These are phyloP conservation scores for Lacerta bilineata DNA, from an alignment of 2,797 vertebrate genomes.

Conservation along the genomic window DNA sequence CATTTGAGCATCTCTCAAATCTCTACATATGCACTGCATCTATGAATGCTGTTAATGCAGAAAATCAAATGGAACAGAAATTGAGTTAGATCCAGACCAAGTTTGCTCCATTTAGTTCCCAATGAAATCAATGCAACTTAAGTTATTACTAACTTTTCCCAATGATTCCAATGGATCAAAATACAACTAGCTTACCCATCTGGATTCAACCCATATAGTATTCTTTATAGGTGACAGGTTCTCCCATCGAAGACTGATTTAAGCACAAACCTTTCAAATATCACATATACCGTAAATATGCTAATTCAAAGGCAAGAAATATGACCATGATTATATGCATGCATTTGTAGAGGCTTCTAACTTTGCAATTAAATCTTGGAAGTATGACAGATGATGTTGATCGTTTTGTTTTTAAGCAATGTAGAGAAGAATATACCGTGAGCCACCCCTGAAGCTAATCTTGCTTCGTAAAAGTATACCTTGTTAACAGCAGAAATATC, in stretches of 20 bases:
- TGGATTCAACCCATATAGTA: not conserved
- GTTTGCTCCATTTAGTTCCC: not conserved
- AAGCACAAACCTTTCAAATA: not conserved
- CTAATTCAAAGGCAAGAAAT: conserved; percentile 27
- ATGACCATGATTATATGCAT: conserved; percentile 34
- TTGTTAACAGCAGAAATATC: conserved; percentile 21
- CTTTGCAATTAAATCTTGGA: conserved; percentile 41
- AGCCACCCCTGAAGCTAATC: not conserved
- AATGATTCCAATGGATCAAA: not conserved
- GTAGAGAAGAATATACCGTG: conserved; percentile 22
- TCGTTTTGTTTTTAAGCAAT: conserved; percentile 30
- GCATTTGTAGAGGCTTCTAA: conserved; percentile 40
- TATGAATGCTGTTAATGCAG: not conserved
- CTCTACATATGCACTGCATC: not conserved
- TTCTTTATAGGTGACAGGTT: not conserved
- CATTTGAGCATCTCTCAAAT: not conserved
- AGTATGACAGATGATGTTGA: conserved; percentile 50
- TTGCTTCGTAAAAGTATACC: conserved; percentile 45
- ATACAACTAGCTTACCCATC: not conserved
- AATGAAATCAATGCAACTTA: not conserved
- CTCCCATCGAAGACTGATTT: not conserved
- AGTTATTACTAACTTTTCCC: not conserved
- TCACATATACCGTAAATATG: not conserved
- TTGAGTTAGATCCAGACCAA: not conserved
- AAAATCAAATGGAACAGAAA: not conserved